These are phyloP conservation scores for Nothoprocta pentlandii DNA, from an alignment of 2,113 vertebrate genomes.

Conservation along the genomic window DNA sequence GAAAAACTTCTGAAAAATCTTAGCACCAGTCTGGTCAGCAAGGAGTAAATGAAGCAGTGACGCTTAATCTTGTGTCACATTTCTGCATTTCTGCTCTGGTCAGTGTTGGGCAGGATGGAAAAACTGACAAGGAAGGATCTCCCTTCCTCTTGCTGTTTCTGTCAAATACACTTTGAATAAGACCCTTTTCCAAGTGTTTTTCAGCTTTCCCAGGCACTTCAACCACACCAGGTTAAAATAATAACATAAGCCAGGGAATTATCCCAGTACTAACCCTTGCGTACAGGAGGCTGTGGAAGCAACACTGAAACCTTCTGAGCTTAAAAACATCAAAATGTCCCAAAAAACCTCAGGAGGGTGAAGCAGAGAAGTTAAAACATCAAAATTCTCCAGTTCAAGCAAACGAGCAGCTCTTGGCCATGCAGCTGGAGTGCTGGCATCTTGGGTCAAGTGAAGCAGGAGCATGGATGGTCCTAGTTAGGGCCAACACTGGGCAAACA, in stretches of 20 bases:
- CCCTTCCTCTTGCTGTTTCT: neutral
- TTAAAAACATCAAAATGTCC: neutral
- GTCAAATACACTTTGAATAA: neutral
- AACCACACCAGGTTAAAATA: neutral
- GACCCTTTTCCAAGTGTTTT: neutral
- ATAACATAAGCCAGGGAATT: neutral
- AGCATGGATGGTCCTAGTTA: neutral
- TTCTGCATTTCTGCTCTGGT: neutral
- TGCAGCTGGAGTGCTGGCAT: neutral
- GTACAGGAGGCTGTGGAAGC: neutral
- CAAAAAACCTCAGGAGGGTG: neutral
- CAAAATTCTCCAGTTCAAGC: neutral
- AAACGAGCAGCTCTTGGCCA: neutral
- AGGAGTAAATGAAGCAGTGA: neutral
- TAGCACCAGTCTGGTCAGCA: neutral
- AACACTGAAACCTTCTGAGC: neutral
- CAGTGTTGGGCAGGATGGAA: neutral
- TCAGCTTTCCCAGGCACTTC: neutral
- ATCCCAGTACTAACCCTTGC: neutral
- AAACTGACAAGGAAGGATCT: neutral
- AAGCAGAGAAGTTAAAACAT: neutral
- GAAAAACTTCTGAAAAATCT: neutral
- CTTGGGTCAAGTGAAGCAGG: neutral
- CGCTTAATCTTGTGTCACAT: neutral
- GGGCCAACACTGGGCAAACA: rapidly evolving